Percentiles rank a stretch among this genome's conserved stretches.
phyloP scores from a whole-genome alignment of 2,888 invertebrate species.

The Nezara viridula region DNA sequence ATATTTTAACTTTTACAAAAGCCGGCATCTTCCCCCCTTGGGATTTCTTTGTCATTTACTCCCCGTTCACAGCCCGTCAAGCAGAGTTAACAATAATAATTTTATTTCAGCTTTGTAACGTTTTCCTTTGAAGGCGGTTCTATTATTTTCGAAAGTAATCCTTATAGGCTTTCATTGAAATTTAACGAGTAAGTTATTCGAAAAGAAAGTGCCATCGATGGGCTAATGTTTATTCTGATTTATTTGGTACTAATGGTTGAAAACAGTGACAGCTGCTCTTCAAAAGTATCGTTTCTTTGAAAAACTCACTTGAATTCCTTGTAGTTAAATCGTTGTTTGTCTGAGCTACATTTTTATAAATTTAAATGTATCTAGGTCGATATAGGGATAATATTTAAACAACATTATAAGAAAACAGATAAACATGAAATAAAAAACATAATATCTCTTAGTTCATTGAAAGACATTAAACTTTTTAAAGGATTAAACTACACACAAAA shows the following conservation, averaged over 20 bases:
- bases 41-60: constrained; percentile 24
- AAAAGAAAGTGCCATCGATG: background rate
- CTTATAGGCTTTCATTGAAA: background rate
- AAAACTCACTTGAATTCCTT: no score
- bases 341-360: no score
- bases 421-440: no score
- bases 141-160: background rate
- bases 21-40: background rate
- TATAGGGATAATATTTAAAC: no score
- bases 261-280: no score
- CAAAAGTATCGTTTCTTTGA: no score
- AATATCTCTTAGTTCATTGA: no score
- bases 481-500: no score
- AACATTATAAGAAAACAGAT: no score
- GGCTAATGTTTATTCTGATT: background rate
- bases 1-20: constrained; percentile 2
- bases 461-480: no score
- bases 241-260: background rate
- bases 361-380: no score
- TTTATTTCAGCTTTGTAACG: background rate
- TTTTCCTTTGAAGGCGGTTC: background rate
- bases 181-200: background rate
- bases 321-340: no score
- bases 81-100: constrained; percentile 43
- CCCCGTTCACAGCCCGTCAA: constrained; percentile 11